Base-by-base conservation (phyloP, 1,140 invertebrate species). In the Drosophila auraria region DNA sequence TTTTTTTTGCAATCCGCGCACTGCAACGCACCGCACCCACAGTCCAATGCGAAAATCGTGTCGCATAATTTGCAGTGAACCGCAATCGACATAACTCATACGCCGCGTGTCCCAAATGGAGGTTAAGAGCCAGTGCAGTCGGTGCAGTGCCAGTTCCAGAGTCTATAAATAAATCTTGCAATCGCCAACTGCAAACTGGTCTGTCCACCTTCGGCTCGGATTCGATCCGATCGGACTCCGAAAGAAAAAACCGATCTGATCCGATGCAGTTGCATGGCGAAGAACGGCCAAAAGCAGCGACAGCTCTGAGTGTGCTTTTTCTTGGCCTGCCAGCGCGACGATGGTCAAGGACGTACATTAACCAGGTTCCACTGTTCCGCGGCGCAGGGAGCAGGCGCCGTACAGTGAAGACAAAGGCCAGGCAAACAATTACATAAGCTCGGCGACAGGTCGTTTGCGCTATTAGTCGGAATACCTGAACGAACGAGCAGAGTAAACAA, bases 101-200 rank as follows among this genome's bases (percentile, higher is more conserved):
- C 83, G 83, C 83, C 74, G 84, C 84, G 83, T 87, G 80, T 70
- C 70, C 84, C 83, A 76, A 87, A 87, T 89, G 83, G 80, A 87
- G 83, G 83, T 80, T 87, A 89, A 87, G 80, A 87, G 83, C 83
- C 80, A 80, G 63, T 65, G 74, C 74, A 61, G 66, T 58, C 58
- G 56, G 47, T 77, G 64, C 50, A 70, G 62, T 78, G 73, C 53
- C 75, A 78, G 54, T 75, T 69, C 36, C 57, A 78, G 57, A 69
- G 60, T 87, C 83, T 87, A 87, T 87, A 87, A 87, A 87, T 87
- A 87, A 87, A 89, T 87, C 80, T 87, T 78, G 76, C 74, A 78
- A 63, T 71, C 76, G 65, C 42, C 12, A 42, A 69, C 23, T 25
- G 54, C 69, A 54, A 78, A 66, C 78, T 82, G 81, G 81, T 73